Percentiles rank a stretch among this genome's conserved stretches.
phyloP scores from a whole-genome alignment of 2,113 vertebrate species.

The Dasyornis broadbenti region DNA sequence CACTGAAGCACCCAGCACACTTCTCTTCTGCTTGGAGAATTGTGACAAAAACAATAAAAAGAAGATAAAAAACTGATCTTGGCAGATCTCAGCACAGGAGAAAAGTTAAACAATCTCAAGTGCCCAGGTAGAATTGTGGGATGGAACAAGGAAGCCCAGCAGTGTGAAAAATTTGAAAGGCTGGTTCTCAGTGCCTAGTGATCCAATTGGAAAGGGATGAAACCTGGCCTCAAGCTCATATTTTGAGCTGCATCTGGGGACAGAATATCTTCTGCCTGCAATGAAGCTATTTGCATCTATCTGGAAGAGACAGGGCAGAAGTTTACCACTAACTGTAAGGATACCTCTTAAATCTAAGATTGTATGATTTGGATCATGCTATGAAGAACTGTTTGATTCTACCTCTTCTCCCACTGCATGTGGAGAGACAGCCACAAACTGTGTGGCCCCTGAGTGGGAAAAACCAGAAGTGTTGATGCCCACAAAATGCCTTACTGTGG shows the following conservation, averaged over 20 bases:
- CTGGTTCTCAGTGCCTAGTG: background rate
- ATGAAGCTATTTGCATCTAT: background rate
- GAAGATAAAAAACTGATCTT: background rate
- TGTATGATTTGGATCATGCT: background rate
- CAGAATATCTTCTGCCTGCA: background rate
- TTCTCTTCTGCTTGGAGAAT: background rate
- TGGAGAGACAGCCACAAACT: background rate
- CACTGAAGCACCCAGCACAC: background rate
- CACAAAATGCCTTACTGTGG: background rate
- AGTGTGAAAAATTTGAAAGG: background rate
- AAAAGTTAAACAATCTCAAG: background rate
- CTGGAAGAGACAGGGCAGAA: background rate
- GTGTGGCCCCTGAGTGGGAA: background rate
- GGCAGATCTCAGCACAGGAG: background rate
- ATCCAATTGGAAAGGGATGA: background rate
- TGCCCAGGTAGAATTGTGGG: background rate
- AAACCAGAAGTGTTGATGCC: background rate
- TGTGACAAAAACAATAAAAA: background rate
- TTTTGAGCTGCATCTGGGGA: background rate
- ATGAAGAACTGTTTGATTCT: background rate
- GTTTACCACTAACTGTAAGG: background rate
- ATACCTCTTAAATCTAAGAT: background rate
- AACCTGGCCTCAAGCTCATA: background rate
- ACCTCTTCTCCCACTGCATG: background rate
- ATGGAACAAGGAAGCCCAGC: background rate